phyloP scores from a whole-genome alignment of 2,113 vertebrate species.

The Casuarius casuarius region DNA sequence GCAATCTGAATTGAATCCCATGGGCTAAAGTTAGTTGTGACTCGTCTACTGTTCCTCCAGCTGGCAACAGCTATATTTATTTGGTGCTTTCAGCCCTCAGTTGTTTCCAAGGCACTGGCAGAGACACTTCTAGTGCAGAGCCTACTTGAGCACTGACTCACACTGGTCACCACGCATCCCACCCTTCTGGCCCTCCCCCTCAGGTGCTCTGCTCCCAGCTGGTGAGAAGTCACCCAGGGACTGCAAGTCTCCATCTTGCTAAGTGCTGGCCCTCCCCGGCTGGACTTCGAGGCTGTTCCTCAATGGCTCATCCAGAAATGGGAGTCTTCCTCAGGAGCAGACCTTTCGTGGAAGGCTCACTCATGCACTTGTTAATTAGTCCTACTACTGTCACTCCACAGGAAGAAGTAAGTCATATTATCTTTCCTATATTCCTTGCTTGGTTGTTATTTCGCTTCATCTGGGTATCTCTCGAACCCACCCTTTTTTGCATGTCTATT shows the following conservation, averaged over 20 bases:
- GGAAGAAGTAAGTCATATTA: slow-evolving; percentile 13
- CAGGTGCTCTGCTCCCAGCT: background rate
- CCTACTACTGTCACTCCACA: background rate
- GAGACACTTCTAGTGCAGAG: background rate
- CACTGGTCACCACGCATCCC: fast-evolving
- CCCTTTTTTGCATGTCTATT: background rate
- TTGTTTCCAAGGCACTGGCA: slow-evolving; percentile 46
- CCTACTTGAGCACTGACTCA: background rate
- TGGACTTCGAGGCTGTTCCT: background rate
- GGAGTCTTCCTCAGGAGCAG: background rate
- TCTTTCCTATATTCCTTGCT: slow-evolving; percentile 28
- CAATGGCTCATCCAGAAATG: background rate
- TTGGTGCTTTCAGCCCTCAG: slow-evolving; percentile 15
- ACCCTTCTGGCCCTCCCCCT: background rate
- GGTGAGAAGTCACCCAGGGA: background rate
- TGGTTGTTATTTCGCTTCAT: slow-evolving; percentile 1
- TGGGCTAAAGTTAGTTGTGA: slow-evolving; percentile 65
- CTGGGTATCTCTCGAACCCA: background rate
- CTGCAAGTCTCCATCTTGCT: background rate
- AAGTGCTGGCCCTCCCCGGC: fast-evolving
- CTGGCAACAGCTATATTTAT: slow-evolving; percentile 67
- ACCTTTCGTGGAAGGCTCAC: background rate
- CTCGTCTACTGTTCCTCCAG: slow-evolving; percentile 62
- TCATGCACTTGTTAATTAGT: background rate
- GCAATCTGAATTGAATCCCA: slow-evolving; percentile 63